phyloP scores from a whole-genome alignment of 2,888 invertebrate species.

The Volucella zonaria region DNA sequence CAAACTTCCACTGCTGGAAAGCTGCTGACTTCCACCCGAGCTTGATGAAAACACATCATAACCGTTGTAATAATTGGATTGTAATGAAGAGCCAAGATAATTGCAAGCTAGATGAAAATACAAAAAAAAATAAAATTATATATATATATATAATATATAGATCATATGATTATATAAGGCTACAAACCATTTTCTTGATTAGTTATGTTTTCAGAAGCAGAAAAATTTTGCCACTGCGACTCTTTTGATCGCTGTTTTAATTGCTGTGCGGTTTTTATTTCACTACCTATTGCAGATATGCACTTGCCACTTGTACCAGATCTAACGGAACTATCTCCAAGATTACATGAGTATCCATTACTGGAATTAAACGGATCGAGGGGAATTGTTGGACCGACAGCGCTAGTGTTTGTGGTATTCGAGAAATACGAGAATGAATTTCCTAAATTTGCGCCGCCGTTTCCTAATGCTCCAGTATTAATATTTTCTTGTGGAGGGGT shows the following conservation, averaged over 20 bases:
- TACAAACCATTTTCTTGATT: constrained; percentile 65
- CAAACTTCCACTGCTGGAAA: constrained; percentile 75
- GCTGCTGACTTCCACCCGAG: constrained; percentile 68
- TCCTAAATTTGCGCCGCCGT: constrained; percentile 29
- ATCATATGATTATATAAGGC: background rate
- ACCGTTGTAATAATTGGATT: constrained; percentile 81
- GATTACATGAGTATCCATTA: constrained; percentile 65
- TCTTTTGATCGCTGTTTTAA: constrained; percentile 81
- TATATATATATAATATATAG: too few species aligned
- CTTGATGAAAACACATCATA: constrained; percentile 79
- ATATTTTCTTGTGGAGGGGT: constrained; percentile 81
- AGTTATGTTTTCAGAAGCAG: constrained; percentile 50
- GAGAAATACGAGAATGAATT: constrained; percentile 78
- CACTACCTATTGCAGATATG: constrained; percentile 82
- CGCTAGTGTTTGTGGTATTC: constrained; percentile 79
- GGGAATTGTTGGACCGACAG: constrained; percentile 76
- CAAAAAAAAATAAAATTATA: background rate
- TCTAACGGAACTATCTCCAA: constrained; percentile 46
- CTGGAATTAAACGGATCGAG: constrained; percentile 63
- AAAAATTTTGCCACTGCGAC: constrained; percentile 74
- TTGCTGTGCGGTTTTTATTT: constrained; percentile 79
- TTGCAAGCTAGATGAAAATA: constrained; percentile 34
- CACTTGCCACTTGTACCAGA: constrained; percentile 76
- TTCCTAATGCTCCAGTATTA: constrained; percentile 67
- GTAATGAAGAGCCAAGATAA: constrained; percentile 75